Percentiles rank a stretch among this genome's conserved stretches.
phyloP scores from a whole-genome alignment of 2,888 invertebrate species.

The Tethea ocularis region DNA sequence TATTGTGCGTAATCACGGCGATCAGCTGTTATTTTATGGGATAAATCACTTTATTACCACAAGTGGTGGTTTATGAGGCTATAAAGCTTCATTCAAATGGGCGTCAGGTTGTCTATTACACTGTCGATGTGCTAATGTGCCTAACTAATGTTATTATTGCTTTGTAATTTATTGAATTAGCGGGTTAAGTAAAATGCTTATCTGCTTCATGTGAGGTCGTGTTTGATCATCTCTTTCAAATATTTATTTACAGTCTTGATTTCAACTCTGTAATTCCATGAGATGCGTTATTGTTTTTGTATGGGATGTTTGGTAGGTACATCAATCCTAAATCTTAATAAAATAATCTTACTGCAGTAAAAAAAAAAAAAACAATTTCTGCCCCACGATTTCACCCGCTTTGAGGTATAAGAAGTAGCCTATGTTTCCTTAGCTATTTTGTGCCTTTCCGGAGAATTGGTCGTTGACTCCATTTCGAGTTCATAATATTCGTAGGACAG shows the following conservation, averaged over 20 bases:
- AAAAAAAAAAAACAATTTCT: too few species aligned
- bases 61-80: conserved; percentile 68
- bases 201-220: neutral
- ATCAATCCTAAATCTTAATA: too few species aligned
- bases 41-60: conserved; percentile 76
- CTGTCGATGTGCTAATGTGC: conserved; percentile 46
- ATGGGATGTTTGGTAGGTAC: too few species aligned
- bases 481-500: too few species aligned
- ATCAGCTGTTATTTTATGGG: conserved; percentile 81
- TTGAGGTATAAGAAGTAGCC: too few species aligned
- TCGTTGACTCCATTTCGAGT: too few species aligned
- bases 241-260: neutral
- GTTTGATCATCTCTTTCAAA: neutral
- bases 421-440: too few species aligned
- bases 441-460: too few species aligned
- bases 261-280: neutral
- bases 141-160: conserved; percentile 38
- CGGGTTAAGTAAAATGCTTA: neutral
- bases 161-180: conserved; percentile 33
- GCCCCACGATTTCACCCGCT: too few species aligned
- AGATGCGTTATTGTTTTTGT: neutral
- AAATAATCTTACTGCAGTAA: too few species aligned
- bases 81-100: conserved; percentile 64
- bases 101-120: conserved; percentile 54
- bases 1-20: conserved; percentile 78